phyloP scores from a whole-genome alignment of 2,797 vertebrate genomes.

The Chrysocyon brachyurus region DNA sequence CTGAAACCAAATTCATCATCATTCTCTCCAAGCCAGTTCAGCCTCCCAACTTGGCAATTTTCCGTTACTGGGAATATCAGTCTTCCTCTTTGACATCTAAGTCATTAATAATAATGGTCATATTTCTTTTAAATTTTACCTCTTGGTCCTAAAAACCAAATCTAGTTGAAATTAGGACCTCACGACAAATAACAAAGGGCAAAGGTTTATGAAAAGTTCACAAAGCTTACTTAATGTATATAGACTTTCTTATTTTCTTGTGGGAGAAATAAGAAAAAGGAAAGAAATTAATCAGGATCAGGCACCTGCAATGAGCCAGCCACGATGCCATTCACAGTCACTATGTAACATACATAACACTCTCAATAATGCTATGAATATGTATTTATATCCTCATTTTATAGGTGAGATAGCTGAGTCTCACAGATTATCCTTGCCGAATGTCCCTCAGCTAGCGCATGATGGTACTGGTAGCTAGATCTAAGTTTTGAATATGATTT shows the following conservation, averaged over 20 bases:
- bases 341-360: not conserved
- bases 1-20: constrained; percentile 51
- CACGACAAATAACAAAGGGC: constrained; percentile 6
- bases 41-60: not conserved
- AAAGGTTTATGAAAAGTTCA: not conserved
- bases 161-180: constrained; percentile 47
- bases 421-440: not conserved
- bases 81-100: constrained; percentile 35
- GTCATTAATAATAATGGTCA: constrained; percentile 54
- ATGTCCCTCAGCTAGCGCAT: not conserved
- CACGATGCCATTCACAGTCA: not conserved
- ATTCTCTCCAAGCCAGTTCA: not conserved
- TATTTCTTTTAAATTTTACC: constrained; percentile 53
- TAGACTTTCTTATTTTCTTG: not conserved
- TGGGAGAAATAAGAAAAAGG: not conserved
- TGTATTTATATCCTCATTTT: not conserved
- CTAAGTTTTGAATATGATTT: not conserved
- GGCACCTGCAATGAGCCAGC: too few species aligned
- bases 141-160: constrained; percentile 53
- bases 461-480: not conserved
- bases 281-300: not conserved
- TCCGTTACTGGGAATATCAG: constrained; percentile 62
- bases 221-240: not conserved
- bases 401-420: constrained; percentile 10
- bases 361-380: not conserved